Evolutionary conservation across 2,888 invertebrate genomes (phyloP), one percentile per base, ranked within the genome.

Genomic region (Strigamia maritima): DNA sequence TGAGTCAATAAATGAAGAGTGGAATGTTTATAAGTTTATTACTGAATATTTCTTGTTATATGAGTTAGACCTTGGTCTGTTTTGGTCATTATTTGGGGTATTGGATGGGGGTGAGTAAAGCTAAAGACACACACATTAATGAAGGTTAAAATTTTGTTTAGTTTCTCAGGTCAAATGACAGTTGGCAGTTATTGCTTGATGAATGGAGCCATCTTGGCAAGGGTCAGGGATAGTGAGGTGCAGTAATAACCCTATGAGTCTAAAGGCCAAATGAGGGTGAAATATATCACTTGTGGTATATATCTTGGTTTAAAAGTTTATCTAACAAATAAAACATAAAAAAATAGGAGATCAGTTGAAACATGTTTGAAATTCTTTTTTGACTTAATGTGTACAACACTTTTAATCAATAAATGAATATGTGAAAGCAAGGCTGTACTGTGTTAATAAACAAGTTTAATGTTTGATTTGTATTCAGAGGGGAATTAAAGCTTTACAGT

Each of bases 71-170:
- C 6, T 2, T 31, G 31, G 31, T 31, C 31, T 4, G 2, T 31
- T 31, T 2, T 31, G 31, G 31, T 31, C 31, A 31, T 31, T 31
- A 31, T 31, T 31, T 31, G 31, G 31, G 60, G 8, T 22, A n/a
- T 44, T 7, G 2, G 40, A 44, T 8, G 60, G n/a, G 24, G 60
- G 60, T 60, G 10, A 60, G 60, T 24, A 60, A 19, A 60, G 2
- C 60, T 19, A 60, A 60, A 60, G 60, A 60, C 60, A n/a, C 40
- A 60, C 60, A n/a, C 40, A n/a, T 60, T 22, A 40, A n/a, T 24
- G 75, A 26, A 49, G 49, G 60, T 75, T 65, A 14, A 81, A 22
- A 60, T 26, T 40, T 24, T 79, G 65, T 77, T 74, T 44, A 26
- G 1, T 24, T 19, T 22, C 19, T 60, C 4, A 24, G 60, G n/a